Evolutionary conservation across 2,797 vertebrate genomes (phyloP).

Genomic region (Lindbergichthys nudifrons): DNA sequence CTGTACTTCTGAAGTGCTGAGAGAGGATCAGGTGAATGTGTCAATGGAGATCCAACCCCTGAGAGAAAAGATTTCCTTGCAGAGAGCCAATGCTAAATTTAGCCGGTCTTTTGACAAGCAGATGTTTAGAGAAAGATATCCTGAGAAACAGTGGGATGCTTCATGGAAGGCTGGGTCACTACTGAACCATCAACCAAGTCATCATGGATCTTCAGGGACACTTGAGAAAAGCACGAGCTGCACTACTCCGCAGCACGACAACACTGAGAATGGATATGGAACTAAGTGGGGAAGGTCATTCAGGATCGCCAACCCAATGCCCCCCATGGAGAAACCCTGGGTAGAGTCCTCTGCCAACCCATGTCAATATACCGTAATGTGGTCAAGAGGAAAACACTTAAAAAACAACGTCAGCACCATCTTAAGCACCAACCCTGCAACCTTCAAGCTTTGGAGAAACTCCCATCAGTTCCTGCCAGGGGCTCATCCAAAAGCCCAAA

Average conservation of each 20-base stretch:
- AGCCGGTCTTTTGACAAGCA: conserved; percentile 47
- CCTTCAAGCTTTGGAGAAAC: conserved; percentile 55
- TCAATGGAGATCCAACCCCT: conserved; percentile 46
- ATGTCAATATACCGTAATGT: conserved; percentile 43
- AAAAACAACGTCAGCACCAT: conserved; percentile 17
- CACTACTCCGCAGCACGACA: conserved; percentile 22
- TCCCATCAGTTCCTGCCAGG: conserved; percentile 63
- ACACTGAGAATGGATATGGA: conserved; percentile 27
- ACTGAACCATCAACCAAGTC: conserved; percentile 19
- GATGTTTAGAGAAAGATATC: conserved; percentile 50
- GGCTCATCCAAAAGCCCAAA: background rate
- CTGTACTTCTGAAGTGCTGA: conserved; percentile 12
- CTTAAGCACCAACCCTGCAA: conserved; percentile 26
- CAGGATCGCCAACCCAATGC: conserved; percentile 72
- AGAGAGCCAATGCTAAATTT: conserved; percentile 33
- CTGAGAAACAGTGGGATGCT: conserved; percentile 53
- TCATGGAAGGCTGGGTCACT: conserved; percentile 61
- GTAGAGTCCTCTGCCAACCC: conserved; percentile 42
- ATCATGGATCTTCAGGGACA: conserved; percentile 10
- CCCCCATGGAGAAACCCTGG: conserved; percentile 58
- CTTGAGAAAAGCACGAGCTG: background rate
- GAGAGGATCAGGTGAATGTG: conserved; percentile 18
- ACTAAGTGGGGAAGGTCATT: conserved; percentile 72
- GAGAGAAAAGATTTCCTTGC: conserved; percentile 34
- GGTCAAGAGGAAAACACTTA: conserved; percentile 44